A percentile compares a stretch with the other conserved stretches of the same genome.
Evolutionary conservation across 30 jellyfish, hydroid and myxozoan genomes (phyloP).

Genomic region (Mastigias papua): DNA sequence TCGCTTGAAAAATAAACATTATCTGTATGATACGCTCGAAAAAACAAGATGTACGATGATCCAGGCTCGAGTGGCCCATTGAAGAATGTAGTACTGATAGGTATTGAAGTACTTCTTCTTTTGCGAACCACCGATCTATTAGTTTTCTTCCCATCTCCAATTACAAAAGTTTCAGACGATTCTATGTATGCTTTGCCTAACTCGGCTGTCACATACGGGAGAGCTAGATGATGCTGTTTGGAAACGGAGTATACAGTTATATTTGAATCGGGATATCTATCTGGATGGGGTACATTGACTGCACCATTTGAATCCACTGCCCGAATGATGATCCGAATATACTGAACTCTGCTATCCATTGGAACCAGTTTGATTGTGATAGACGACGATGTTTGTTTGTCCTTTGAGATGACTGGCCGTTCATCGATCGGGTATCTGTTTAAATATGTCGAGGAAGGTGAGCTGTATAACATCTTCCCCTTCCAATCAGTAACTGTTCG

Average conservation of each 20-base stretch:
- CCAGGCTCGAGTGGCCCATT: conserved; percentile 74
- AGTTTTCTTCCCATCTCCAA: conserved; percentile 59
- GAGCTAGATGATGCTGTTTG: not conserved
- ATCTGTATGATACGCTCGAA: conserved; percentile 66
- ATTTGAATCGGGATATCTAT: conserved; percentile 32
- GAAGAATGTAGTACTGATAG: conserved; percentile 6
- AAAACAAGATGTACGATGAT: conserved; percentile 48
- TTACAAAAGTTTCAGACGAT: not conserved
- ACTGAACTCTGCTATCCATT: conserved; percentile 13
- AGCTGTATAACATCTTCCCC: conserved; percentile 29
- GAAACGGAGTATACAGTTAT: conserved; percentile 30
- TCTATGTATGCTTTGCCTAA: conserved; percentile 11
- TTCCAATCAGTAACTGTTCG: conserved; percentile 74
- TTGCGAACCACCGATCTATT: conserved; percentile 25
- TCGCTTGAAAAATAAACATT: conserved; percentile 48
- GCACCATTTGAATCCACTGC: conserved; percentile 4
- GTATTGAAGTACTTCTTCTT: conserved; percentile 3
- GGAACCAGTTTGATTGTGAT: conserved; percentile 11
- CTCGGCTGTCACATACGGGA: conserved; percentile 75
- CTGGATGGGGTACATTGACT: conserved; percentile 12
- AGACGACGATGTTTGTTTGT: conserved; percentile 14
- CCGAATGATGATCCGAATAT: conserved; percentile 49
- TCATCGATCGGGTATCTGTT: conserved; percentile 31
- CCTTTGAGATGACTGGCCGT: conserved; percentile 26
- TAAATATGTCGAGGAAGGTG: conserved; percentile 30